A percentile compares a stretch with the other conserved stretches of the same genome.
Conservation (phyloP, 1,140 invertebrate species). For the Scaptodrosophila lebanonensis region DNA sequence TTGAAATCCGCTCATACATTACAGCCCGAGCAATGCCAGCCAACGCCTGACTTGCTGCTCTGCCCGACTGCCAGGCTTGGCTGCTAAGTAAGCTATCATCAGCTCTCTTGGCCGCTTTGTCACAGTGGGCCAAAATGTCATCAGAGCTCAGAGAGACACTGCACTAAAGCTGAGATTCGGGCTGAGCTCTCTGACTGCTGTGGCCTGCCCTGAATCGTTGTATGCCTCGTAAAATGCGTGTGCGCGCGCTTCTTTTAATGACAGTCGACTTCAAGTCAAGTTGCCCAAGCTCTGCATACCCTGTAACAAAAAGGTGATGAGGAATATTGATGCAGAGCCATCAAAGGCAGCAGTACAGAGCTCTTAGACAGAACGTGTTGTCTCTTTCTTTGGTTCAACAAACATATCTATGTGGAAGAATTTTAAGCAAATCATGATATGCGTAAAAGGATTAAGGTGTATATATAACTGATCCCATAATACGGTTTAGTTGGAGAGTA, state of each 20-base stretch:
- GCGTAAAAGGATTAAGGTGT: no score
- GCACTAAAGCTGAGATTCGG: no score
- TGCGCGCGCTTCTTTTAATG: conserved; percentile 72
- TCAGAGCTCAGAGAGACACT: not conserved
- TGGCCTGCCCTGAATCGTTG: conserved; percentile 16
- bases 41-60: conserved; percentile 21
- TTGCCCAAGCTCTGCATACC: no score
- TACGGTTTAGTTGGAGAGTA: no score
- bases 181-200: not conserved
- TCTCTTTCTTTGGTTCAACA: no score
- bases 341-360: no score
- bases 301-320: no score
- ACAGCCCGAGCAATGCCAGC: conserved; percentile 18
- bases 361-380: no score
- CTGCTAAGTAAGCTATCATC: conserved; percentile 77
- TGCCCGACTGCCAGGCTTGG: not conserved
- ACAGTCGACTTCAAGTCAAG: conserved; percentile 48
- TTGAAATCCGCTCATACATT: conserved; percentile 69
- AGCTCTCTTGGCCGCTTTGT: conserved; percentile 25
- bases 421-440: no score
- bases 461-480: no score
- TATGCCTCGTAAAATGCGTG: conserved; percentile 74
- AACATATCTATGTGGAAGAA: no score
- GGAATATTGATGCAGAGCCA: no score
- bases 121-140: conserved; percentile 50